A percentile compares a stretch with the other conserved stretches of the same genome.
These are phyloP conservation scores for Synchiropus splendidus DNA, from an alignment of 2,113 vertebrate genomes.

Conservation along the genomic window DNA sequence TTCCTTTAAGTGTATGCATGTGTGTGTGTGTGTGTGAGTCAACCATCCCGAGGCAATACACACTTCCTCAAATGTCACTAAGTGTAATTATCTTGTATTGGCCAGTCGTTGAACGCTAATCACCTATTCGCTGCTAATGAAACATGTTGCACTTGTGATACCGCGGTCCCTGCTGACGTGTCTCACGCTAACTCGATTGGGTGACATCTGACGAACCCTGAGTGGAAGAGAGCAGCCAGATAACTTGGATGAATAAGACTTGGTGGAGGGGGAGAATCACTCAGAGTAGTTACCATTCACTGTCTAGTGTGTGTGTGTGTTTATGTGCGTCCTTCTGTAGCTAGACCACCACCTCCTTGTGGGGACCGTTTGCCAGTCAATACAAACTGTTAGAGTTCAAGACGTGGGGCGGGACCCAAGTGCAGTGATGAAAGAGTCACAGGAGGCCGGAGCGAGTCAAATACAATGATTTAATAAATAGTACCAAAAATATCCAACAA, in stretches of 20 bases:
- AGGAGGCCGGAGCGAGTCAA: no score
- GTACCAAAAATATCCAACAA: no score
- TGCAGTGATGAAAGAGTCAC: no score
- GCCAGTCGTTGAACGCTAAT: conserved; percentile 50
- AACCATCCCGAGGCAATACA: background rate
- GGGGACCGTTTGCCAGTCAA: no score
- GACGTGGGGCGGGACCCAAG: no score
- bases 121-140: conserved; percentile 46
- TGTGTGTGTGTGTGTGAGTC: background rate
- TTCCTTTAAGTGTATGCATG: conserved; percentile 14
- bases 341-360: no score
- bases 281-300: no score
- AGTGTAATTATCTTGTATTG: conserved; percentile 41
- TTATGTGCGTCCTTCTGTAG: no score
- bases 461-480: no score
- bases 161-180: conserved; percentile 18
- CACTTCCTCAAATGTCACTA: conserved; percentile 29
- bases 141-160: conserved; percentile 15
- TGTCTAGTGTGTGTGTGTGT: no score
- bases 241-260: conserved; percentile 53
- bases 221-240: no score
- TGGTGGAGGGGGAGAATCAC: conserved; percentile 45
- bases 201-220: conserved; percentile 43
- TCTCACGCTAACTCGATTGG: conserved; percentile 18
- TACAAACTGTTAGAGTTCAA: no score